These are phyloP conservation scores for Lycocerus yunnanus DNA, from an alignment of 2,888 invertebrate species.

Conservation along the genomic window DNA sequence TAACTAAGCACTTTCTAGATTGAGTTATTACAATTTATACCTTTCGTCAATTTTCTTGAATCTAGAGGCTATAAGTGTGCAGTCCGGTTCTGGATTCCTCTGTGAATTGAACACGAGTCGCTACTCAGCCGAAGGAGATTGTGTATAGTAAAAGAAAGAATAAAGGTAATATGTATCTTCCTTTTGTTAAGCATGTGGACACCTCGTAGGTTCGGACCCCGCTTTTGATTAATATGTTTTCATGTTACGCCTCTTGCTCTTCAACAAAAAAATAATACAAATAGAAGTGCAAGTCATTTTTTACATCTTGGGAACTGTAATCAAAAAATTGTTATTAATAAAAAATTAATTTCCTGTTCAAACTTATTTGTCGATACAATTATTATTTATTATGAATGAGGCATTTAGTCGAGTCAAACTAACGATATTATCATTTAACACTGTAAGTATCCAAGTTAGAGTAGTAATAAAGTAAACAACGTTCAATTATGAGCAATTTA, in stretches of 20 bases:
- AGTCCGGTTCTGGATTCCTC: constrained; percentile 24
- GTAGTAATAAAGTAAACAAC: constrained; percentile 9
- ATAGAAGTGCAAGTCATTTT: constrained; percentile 23
- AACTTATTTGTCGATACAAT: background rate
- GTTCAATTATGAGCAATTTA: constrained; percentile 22
- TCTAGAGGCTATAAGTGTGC: background rate
- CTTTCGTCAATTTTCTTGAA: background rate
- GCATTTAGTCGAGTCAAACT: constrained; percentile 1
- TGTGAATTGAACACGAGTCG: constrained; percentile 28
- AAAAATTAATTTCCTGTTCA: background rate
- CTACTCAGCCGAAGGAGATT: constrained; percentile 16
- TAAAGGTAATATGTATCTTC: constrained; percentile 45
- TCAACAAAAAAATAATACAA: constrained; percentile 9
- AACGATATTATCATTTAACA: constrained; percentile 19
- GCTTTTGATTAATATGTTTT: constrained; percentile 49
- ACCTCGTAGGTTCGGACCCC: constrained; percentile 43
- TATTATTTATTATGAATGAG: background rate
- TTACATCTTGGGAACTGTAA: background rate
- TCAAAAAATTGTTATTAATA: background rate
- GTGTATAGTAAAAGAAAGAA: constrained; percentile 28
- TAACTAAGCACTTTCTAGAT: background rate
- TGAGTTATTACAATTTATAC: background rate
- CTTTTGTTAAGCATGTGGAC: constrained; percentile 46
- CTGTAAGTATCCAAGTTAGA: constrained; percentile 7
- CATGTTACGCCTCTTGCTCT: constrained; percentile 41